Evolutionary conservation across 2,888 invertebrate species (phyloP).

Genomic region (Drosophila seclusa): DNA sequence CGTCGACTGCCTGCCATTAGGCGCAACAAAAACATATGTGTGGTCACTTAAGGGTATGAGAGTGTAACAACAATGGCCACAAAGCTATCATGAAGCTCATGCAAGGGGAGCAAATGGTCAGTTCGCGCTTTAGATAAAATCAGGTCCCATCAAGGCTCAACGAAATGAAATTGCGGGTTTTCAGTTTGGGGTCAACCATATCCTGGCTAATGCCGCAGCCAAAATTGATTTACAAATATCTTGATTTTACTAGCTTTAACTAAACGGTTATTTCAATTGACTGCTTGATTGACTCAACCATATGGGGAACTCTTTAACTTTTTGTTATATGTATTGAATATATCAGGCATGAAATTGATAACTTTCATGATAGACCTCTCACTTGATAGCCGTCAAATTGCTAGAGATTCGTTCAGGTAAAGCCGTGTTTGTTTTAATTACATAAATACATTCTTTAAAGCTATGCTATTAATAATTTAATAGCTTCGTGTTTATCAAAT

Average conservation of each 20-base stretch:
- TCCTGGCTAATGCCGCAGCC: slow-evolving; percentile 15
- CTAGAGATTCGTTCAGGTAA: neutral
- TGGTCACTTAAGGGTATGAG: slow-evolving; percentile 20
- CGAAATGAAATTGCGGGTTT: slow-evolving; percentile 19
- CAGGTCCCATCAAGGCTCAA: slow-evolving; percentile 38
- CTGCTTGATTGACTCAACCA: neutral
- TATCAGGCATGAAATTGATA: neutral
- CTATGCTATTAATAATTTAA: neutral
- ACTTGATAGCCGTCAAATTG: neutral
- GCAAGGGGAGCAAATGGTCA: slow-evolving; percentile 51
- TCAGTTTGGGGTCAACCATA: slow-evolving; percentile 41
- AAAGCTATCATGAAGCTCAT: slow-evolving; percentile 24
- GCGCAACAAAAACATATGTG: slow-evolving; percentile 30
- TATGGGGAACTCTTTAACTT: neutral
- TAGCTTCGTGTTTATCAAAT: neutral
- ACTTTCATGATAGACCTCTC: neutral
- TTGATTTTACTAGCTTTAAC: slow-evolving; percentile 2
- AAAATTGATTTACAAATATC: neutral
- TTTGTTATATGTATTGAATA: neutral
- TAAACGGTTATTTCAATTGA: slow-evolving; percentile 15
- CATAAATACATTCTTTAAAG: neutral
- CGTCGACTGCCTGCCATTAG: slow-evolving; percentile 47
- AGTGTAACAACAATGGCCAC: slow-evolving; percentile 21
- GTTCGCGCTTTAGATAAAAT: slow-evolving; percentile 63
- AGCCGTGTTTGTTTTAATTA: no score